phyloP scores from a whole-genome alignment of 2,888 invertebrate genomes.

The Stenichneumon culpator region DNA sequence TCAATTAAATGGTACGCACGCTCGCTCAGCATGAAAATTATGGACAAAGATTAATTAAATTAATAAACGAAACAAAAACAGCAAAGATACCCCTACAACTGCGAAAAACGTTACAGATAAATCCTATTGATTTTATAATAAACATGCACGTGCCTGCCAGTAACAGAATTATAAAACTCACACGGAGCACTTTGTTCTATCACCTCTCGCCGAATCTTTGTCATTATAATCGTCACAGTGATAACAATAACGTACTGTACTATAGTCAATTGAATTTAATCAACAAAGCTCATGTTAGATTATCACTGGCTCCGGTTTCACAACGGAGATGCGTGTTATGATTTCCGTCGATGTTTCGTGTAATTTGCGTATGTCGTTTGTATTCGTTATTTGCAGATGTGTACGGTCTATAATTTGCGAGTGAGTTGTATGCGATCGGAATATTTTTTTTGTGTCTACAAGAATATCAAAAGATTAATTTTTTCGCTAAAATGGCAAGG shows the following conservation, averaged over 20 bases:
- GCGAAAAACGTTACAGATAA: slow-evolving; percentile 23
- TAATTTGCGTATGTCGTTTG: slow-evolving; percentile 33
- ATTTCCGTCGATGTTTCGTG: slow-evolving; percentile 39
- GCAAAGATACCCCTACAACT: slow-evolving; percentile 10
- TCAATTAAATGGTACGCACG: slow-evolving; percentile 50
- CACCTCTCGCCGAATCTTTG: slow-evolving; percentile 40
- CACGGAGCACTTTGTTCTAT: slow-evolving; percentile 21
- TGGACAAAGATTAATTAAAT: slow-evolving; percentile 15
- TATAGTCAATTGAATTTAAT: slow-evolving; percentile 58
- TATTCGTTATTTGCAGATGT: slow-evolving; percentile 20
- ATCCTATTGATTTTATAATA: slow-evolving; percentile 40
- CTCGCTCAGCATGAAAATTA: slow-evolving; percentile 18
- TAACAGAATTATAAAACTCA: slow-evolving; percentile 19
- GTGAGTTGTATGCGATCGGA: slow-evolving; percentile 41
- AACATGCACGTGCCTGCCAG: slow-evolving; percentile 59
- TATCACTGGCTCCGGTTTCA: slow-evolving; percentile 45
- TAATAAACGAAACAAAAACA: slow-evolving; percentile 5
- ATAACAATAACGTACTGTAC: slow-evolving; percentile 22
- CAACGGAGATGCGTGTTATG: slow-evolving; percentile 20
- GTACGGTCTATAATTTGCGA: slow-evolving; percentile 33
- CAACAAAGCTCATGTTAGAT: slow-evolving; percentile 29
- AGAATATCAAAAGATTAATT: slow-evolving; percentile 52
- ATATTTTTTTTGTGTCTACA: slow-evolving; percentile 23
- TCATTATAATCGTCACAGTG: slow-evolving; percentile 32
- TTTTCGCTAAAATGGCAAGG: slow-evolving; percentile 19